A percentile compares a stretch with the other conserved stretches of the same genome.
Conservation (phyloP, 1,140 invertebrate species). For the Venturia canescens region DNA sequence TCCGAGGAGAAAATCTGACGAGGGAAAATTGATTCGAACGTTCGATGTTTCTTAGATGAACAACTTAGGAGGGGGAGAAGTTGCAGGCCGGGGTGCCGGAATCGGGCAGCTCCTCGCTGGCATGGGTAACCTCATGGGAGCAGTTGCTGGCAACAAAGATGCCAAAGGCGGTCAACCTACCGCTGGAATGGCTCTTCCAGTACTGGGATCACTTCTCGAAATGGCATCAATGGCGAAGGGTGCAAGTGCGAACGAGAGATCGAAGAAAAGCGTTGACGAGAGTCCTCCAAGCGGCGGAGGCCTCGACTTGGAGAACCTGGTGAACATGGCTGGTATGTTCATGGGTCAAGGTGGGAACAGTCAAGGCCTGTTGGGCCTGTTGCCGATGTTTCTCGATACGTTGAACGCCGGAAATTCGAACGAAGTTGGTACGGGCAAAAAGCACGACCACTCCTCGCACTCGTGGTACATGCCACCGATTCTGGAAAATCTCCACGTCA, state of each 20-base stretch:
- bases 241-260: constrained; percentile 53
- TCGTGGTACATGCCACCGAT: constrained; percentile 85
- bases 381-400: constrained; percentile 82
- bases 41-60: constrained; percentile 49
- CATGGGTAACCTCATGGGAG: constrained; percentile 75
- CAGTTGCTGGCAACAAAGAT: constrained; percentile 49
- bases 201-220: constrained; percentile 78
- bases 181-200: constrained; percentile 77
- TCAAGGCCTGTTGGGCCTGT: constrained; percentile 80
- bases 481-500: constrained; percentile 84
- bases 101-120: constrained; percentile 72
- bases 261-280: constrained; percentile 3
- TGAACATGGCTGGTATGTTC: constrained; percentile 81
- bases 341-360: constrained; percentile 74
- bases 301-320: constrained; percentile 78
- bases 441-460: constrained; percentile 84
- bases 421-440: constrained; percentile 75
- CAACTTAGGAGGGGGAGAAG: constrained; percentile 57
- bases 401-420: constrained; percentile 74
- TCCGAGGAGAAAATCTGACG: too few species aligned
- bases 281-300: constrained; percentile 53
- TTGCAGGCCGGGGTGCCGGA: constrained; percentile 50
- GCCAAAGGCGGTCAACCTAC: constrained; percentile 68
- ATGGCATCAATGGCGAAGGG: constrained; percentile 70
- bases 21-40: too few species aligned